Base-by-base conservation (phyloP, 2,797 vertebrate species). In the Urocyon cinereoargenteus region DNA sequence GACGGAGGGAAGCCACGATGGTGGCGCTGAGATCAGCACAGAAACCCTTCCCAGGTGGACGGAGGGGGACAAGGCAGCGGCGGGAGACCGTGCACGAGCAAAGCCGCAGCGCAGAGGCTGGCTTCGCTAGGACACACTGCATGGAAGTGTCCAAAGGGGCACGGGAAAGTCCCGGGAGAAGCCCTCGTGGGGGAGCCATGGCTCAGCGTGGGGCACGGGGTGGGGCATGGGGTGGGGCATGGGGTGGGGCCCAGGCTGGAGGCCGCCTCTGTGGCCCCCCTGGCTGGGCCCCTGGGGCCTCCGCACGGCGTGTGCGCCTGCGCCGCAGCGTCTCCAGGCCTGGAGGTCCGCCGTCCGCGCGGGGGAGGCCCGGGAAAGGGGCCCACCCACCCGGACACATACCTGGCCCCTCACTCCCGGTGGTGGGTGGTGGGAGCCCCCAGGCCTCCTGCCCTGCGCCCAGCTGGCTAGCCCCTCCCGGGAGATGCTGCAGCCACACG, bases 401-500 rank as follows among this genome's bases (percentile, higher is more conserved):
- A 62, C 53, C 3, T 12, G 53, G 82, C 36, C 75, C 57, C 59
- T 34, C 14, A 51, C 78, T 59, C 9, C 1, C 16, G 36, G 62
- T 19, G 14, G 21, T 2, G 8, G 36, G 62, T 19, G 14, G 21
- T 2, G 8, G 16, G 86, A 45, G 75, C 84, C 95, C 4, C 22
- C 3, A 36, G 70, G 55, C 24, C 26, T 93, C 91, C 95, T 21
- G 53, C 16, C 19, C 28, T 13, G 51, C 66, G 57, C 91, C 8
- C 95, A 45, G 2, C 18, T 1, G 22, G 96, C 5, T 7, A 86
- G 86, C 78, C 1, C 24, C 93, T 91, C 31, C 72, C 4, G 13
- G 57, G 0, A 45, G 93, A 89, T 97, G 49, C 95, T 96, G 88
- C 19, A 83, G 97, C 91, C 97, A 98, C 90, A n/a, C 34, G 2